Base-by-base conservation (phyloP, 1,140 invertebrate species). In the Camponotus floridanus region DNA sequence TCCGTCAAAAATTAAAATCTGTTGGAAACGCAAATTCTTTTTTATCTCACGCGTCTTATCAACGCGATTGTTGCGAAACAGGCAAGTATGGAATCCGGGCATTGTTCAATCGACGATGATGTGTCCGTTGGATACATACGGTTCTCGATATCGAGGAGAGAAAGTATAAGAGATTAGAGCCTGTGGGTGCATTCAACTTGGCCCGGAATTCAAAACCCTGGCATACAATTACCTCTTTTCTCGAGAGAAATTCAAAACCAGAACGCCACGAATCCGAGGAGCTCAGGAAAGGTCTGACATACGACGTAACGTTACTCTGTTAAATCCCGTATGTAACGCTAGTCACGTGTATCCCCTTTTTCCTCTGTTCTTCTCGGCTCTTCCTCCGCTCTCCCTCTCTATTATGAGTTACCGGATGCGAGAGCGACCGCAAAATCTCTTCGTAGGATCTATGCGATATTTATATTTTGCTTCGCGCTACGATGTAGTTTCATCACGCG, bases 311-410 rank as follows among this genome's bases (percentile, higher is more conserved):
- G 92, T 91, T 91, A 95, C 92, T 92, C 93, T 92, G 92, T 94
- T 94, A 94, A 95, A 94, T 94, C 93, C 92, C 93, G 92, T 93
- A 94, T 94, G 93, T 93, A 94, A 95, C 88, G 93, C 89, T 94
- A 94, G 91, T 93, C 92, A 87, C 64, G 91, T 65, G 64, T 57
- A 26, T 31, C 48, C 70, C 86, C 48, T 18, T 62, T 42, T 42
- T 5, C 36, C 33, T 33, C 57, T 33, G 9, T 42, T 13, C 42
- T 57, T 55, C 73, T 45, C 31, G 33, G n/a, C 36, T 31, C 45
- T 39, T 48, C 31, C 68, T 84, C 15, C 64, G 3, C 48, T 84
- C 78, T 59, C 11, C 15, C 33, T 74, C 55, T 18, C 13, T n/a
- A 33, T 65, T 31, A 81, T 83, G 80, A 89, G 88, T 91, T 90